Base-by-base conservation (phyloP, 1,140 invertebrate species). In the Trachymyrmex septentrionalis region DNA sequence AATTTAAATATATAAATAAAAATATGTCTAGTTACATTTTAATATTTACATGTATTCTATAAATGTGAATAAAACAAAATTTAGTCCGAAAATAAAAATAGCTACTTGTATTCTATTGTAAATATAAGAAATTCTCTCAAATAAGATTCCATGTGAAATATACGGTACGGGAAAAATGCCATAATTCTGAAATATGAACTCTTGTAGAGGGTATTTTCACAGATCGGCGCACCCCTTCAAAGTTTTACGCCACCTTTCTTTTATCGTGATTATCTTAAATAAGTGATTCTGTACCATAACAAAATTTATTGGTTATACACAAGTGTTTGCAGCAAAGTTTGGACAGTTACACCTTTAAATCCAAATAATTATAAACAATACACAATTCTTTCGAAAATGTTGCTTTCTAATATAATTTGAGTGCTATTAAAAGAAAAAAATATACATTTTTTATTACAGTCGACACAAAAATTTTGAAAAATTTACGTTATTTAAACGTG, bases 171-270 rank as follows among this genome's bases (percentile, higher is more conserved):
- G 86, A n/a, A 77, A 84, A 78, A 66, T 59, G 24, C 63, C 77
- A 78, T 93, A 93, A 93, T 90, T 93, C 87, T 93, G 89, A 94
- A 93, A 93, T 93, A 94, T 92, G 77, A 89, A 90, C 92, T 86
- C 90, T 89, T 19, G 24, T 75, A 38, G 86, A 88, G 85, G 72
- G 76, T 86, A 87, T 87, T 89, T 53, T 34, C 86, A 72, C 61
- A 73, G 73, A 89, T 88, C 88, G 87, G 91, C 86, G 67, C 66
- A 86, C 87, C 76, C 87, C 92, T 92, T 91, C 88, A 88, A 90
- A 92, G 89, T 91, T 92, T 93, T 90, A 87, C 76, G 24, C 85
- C 86, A 50, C 48, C 86, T 50, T 55, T 73, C 85, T 73, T 61
- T 80, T 21, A 48, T 57, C 71, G 34, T 55, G 50, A 73, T 72